phyloP scores from a whole-genome alignment of 2,113 vertebrate species.

The Acrocephalus kingi region DNA sequence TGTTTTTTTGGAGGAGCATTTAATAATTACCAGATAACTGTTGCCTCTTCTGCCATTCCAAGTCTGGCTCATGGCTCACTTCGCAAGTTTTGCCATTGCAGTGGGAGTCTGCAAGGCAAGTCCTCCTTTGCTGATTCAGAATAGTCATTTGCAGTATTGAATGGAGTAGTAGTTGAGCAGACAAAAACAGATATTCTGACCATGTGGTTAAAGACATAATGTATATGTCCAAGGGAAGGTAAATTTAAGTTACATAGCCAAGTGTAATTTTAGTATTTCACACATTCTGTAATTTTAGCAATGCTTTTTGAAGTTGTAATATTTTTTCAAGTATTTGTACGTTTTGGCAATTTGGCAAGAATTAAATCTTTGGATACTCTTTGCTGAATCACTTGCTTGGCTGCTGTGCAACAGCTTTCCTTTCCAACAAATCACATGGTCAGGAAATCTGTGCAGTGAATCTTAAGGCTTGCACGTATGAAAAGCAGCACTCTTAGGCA shows the following conservation, averaged over 20 bases:
- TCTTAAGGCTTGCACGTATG: background rate
- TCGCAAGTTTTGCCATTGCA: background rate
- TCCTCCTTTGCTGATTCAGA: background rate
- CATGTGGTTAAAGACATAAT: background rate
- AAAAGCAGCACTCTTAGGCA: background rate
- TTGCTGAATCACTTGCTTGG: constrained; percentile 39
- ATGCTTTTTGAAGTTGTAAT: background rate
- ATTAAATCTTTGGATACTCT: background rate
- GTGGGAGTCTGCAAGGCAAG: background rate
- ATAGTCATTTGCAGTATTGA: background rate
- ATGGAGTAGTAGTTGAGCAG: background rate
- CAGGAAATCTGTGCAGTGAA: background rate
- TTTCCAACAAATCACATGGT: background rate
- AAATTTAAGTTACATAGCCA: background rate
- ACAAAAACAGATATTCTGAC: background rate
- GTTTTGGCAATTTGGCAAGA: background rate
- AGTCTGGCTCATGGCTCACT: background rate
- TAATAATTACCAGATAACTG: background rate
- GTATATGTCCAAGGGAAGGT: background rate
- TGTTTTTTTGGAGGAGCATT: background rate
- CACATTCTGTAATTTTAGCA: constrained; percentile 5
- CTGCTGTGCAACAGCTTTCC: background rate
- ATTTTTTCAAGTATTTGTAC: constrained; percentile 5
- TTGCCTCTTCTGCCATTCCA: background rate
- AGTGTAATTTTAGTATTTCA: constrained; percentile 7